These are phyloP conservation scores for Pelvicachromis taeniatus DNA, from an alignment of 2,113 vertebrate genomes.

Conservation along the genomic window DNA sequence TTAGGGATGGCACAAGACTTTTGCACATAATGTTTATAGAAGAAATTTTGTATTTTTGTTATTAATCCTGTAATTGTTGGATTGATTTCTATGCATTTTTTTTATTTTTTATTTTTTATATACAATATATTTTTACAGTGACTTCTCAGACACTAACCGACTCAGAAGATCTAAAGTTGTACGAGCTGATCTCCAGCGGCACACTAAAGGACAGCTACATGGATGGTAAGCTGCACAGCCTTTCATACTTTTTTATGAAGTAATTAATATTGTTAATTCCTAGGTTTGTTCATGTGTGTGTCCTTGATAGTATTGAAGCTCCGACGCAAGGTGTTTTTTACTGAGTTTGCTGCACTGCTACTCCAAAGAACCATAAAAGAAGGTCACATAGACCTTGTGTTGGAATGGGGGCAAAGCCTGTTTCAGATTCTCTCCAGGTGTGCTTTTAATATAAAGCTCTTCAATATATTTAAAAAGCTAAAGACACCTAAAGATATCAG, in stretches of 20 bases:
- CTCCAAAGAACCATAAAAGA: conserved; percentile 81
- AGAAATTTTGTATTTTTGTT: not conserved
- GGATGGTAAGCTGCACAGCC: conserved; percentile 68
- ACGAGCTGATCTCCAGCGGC: conserved; percentile 76
- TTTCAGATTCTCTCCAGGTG: conserved; percentile 78
- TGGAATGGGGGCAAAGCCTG: conserved; percentile 75
- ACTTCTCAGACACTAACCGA: conserved; percentile 50
- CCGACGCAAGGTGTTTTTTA: conserved; percentile 75
- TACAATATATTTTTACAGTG: conserved; percentile 5
- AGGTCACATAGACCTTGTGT: conserved; percentile 70
- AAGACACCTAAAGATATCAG: not conserved
- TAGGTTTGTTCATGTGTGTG: not conserved
- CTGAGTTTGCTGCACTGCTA: conserved; percentile 82
- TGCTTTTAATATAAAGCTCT: not conserved
- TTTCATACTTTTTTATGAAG: not conserved
- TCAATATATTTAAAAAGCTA: not conserved
- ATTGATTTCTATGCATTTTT: not conserved
- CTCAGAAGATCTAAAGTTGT: conserved; percentile 76
- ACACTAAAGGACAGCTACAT: conserved; percentile 69
- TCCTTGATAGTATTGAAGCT: conserved; percentile 82
- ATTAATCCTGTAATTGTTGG: not conserved
- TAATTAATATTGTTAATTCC: not conserved
- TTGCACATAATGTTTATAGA: not conserved
- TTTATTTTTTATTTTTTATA: not conserved
- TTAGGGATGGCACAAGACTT: not conserved